Evolutionary conservation across 2,797 vertebrate genomes (phyloP).

Genomic region (Paratrypauchen microcephalus): DNA sequence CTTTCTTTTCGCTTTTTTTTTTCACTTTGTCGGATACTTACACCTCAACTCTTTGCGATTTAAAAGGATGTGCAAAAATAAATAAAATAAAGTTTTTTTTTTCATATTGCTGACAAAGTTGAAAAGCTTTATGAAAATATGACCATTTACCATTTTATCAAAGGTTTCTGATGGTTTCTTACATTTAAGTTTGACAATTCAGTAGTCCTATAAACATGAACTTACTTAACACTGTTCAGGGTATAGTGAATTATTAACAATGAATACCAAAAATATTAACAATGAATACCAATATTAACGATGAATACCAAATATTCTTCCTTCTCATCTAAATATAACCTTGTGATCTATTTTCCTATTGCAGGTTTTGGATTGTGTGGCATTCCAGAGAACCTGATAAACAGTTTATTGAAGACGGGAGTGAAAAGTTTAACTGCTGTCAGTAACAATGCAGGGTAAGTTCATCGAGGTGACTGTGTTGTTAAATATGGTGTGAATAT

Average conservation of each 20-base stretch:
- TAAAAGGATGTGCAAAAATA: too few relatives aligned
- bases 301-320: background rate
- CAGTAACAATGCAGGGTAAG: conserved; percentile 98
- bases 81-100: too few relatives aligned
- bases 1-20: too few relatives aligned
- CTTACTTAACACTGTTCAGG: too few relatives aligned
- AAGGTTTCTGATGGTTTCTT: too few relatives aligned
- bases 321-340: background rate
- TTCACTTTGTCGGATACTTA: too few relatives aligned
- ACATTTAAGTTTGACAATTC: too few relatives aligned
- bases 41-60: too few relatives aligned
- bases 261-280: background rate
- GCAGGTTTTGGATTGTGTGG: conserved; percentile 95
- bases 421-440: conserved; percentile 90
- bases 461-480: conserved; percentile 10
- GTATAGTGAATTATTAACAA: background rate
- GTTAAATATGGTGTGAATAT: background rate
- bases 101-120: too few relatives aligned
- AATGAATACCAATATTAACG: background rate
- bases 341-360: conserved; percentile 10
- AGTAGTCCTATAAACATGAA: too few relatives aligned
- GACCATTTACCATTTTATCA: too few relatives aligned
- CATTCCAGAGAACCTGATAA: conserved; percentile 97
- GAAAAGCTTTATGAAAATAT: too few relatives aligned
- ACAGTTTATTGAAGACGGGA: conserved; percentile 88